Conservation (phyloP, 2,888 invertebrate species). For the Galeopsomyia nigrocyanea region DNA sequence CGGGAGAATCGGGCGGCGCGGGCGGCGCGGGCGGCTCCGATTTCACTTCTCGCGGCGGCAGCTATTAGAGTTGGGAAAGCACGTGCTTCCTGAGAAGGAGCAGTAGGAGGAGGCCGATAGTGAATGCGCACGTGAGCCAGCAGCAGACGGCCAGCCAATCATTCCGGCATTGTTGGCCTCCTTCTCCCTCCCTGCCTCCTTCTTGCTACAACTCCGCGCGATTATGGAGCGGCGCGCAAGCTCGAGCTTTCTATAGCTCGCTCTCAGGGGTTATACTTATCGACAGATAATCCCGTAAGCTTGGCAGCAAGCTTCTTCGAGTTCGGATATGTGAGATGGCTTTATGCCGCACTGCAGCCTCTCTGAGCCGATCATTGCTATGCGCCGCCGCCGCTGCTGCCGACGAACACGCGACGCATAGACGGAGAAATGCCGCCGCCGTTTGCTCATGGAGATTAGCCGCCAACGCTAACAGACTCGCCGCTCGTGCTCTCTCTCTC, state of each 20-base stretch:
- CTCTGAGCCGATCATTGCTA: slow-evolving; percentile 2
- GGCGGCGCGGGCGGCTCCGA: too few species aligned
- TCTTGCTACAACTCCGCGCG: not conserved
- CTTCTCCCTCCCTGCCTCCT: not conserved
- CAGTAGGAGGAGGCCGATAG: slow-evolving; percentile 19
- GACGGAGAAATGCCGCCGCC: too few species aligned
- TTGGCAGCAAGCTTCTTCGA: slow-evolving; percentile 6
- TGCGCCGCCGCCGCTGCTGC: not conserved
- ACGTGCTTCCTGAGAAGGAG: slow-evolving; percentile 25
- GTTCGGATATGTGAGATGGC: slow-evolving; percentile 31
- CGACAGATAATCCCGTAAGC: slow-evolving; percentile 28
- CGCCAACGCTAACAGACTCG: not conserved
- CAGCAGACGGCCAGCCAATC: slow-evolving; percentile 62
- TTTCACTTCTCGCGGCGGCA: not conserved
- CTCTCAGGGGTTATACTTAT: slow-evolving; percentile 5
- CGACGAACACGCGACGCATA: too few species aligned
- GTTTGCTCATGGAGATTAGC: too few species aligned
- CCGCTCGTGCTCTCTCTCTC: not conserved
- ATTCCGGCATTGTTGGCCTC: slow-evolving; percentile 61
- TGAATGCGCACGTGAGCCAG: slow-evolving; percentile 55
- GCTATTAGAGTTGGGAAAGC: slow-evolving; percentile 30
- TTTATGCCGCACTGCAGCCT: slow-evolving; percentile 18
- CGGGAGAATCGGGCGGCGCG: too few species aligned
- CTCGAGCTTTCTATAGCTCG: slow-evolving; percentile 6
- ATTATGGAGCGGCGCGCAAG: not conserved